Conservation (phyloP, 2,113 vertebrate genomes). For the Malurus melanocephalus region DNA sequence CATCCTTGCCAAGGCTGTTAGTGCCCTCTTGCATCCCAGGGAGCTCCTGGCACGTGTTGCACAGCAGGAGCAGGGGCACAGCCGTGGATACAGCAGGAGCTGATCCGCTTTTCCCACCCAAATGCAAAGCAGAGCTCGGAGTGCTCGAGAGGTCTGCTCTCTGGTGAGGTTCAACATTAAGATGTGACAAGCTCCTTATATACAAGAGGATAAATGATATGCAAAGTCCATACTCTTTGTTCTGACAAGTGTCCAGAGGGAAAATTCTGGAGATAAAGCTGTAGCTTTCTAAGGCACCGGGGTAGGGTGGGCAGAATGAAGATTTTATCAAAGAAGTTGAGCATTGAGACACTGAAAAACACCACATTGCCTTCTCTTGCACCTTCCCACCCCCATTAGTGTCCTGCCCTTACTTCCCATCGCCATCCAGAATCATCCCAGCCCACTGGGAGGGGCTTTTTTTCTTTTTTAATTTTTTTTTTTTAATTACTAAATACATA, state of each 20-base stretch:
- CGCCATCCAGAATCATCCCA: not conserved
- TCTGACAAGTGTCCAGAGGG: conserved; percentile 67
- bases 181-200: conserved; percentile 69
- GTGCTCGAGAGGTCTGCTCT: conserved; percentile 58
- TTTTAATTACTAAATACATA: not conserved
- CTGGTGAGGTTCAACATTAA: conserved; percentile 69
- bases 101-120: conserved; percentile 23
- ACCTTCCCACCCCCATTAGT: not conserved
- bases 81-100: not conserved
- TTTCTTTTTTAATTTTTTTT: not conserved
- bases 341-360: not conserved
- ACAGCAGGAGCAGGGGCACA: not conserved
- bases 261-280: conserved; percentile 66
- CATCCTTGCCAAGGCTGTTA: rapidly evolving
- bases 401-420: not conserved
- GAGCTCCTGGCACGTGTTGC: rapidly evolving
- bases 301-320: conserved; percentile 64
- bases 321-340: conserved; percentile 61
- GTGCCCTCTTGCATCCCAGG: rapidly evolving
- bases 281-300: conserved; percentile 51
- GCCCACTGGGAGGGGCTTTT: rapidly evolving
- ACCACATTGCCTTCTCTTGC: not conserved
- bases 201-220: conserved; percentile 68
- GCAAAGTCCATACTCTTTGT: conserved; percentile 69
- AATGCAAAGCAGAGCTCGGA: conserved; percentile 39